Evolutionary conservation across 2,113 vertebrate genomes (phyloP), one percentile per base, ranked within the genome.

Genomic region (Zosterops japonicus): DNA sequence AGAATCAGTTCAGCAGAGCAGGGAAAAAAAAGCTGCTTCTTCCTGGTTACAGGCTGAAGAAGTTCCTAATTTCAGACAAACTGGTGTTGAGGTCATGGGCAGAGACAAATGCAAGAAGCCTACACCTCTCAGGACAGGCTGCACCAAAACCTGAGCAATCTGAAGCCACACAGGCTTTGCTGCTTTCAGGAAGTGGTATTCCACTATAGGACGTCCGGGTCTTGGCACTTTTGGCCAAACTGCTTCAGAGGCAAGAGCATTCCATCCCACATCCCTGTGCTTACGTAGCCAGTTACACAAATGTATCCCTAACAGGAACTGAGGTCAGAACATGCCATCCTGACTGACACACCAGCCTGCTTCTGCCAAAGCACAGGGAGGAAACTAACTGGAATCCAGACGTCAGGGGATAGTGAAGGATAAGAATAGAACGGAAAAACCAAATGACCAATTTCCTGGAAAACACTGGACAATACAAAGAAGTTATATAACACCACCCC

Each of bases 61-160:
- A 28, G 9, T 4, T 81, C 33, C 23, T 63, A 5, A 21, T 70
- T 78, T 71, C 39, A 71, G 35, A 55, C 42, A 50, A 47, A 50
- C 6, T 0, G 0, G 18, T 9, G 2, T 11, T 17, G 44, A 83
- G 12, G 24, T 47, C 29, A 74, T 0, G 0, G 29, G 28, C 44
- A 81, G 52, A 56, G 28, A 21, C 1, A 7, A 77, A 52, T 1
- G 8, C 8, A 15, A 78, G 27, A 60, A 90, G 52, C 11, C 4
- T 9, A n/a, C 16, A 44, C 5, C 27, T 57, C 42, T 55, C 31
- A 31, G n/a, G 13, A 19, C 31, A 75, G 16, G 5, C 2, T 72
- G 60, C 8, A 36, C n/a, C 47, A 31, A 0, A 3, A 4, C 36
- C 19, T 50, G 41, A 79, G 47, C 15, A 23, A 42, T 14, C 1